A percentile compares a stretch with the other conserved stretches of the same genome.
These are phyloP conservation scores for Gila orcuttii DNA, from an alignment of 2,113 vertebrate genomes.

Conservation along the genomic window DNA sequence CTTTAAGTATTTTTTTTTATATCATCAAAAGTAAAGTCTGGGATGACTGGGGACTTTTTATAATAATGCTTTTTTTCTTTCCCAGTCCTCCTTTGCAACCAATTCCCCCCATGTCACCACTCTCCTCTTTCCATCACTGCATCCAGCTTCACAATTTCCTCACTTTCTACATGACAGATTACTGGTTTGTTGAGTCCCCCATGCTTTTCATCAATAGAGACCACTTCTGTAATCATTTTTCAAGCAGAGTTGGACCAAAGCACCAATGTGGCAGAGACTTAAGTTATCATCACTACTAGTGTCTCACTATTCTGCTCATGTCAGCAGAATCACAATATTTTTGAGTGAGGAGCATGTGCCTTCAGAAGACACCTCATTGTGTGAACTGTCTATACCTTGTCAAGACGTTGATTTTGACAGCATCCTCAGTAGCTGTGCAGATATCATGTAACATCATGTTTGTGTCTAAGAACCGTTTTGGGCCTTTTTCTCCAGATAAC, in stretches of 20 bases:
- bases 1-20: neutral
- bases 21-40: conserved; percentile 9
- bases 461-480: neutral
- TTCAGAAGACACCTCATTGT: neutral
- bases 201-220: conserved; percentile 53
- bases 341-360: neutral
- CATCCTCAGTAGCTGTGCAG: no score
- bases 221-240: conserved; percentile 49
- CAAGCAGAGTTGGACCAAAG: neutral
- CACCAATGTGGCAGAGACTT: neutral
- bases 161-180: conserved; percentile 6
- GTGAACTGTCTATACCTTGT: neutral
- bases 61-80: neutral
- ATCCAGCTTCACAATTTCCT: conserved; percentile 47
- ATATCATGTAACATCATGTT: neutral
- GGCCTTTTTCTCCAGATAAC: neutral
- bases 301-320: neutral
- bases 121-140: conserved; percentile 43
- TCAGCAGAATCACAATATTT: neutral
- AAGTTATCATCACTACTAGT: neutral
- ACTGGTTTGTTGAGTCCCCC: conserved; percentile 46
- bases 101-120: neutral
- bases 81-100: conserved; percentile 13
- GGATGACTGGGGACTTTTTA: neutral
- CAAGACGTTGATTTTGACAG: neutral